These are phyloP conservation scores for Hirtodrosophila alboralis DNA, from an alignment of 2,888 invertebrate genomes.

Conservation along the genomic window DNA sequence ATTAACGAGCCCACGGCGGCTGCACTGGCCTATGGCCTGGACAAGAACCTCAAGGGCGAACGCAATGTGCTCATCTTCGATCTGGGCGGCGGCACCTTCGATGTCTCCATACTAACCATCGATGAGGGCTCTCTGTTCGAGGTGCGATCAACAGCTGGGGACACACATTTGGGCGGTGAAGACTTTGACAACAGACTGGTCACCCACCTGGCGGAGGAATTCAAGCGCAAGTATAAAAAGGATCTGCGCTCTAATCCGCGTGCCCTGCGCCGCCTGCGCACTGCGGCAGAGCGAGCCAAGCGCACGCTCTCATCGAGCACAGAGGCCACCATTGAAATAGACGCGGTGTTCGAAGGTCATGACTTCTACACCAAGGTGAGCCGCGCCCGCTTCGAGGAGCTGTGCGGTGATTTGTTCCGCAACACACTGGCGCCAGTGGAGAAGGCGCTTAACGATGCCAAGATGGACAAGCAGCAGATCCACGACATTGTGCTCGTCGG, in stretches of 20 bases:
- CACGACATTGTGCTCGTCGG: conserved; percentile 93
- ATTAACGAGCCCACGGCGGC: conserved; percentile 97
- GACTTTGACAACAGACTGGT: conserved; percentile 94
- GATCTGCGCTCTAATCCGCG: conserved; percentile 88
- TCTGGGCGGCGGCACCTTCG: conserved; percentile 85
- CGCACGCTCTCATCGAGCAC: conserved; percentile 91
- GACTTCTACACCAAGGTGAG: conserved; percentile 90
- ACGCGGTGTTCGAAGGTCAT: conserved; percentile 89
- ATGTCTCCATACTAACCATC: conserved; percentile 94
- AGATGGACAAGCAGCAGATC: conserved; percentile 90
- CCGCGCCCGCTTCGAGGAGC: conserved; percentile 90
- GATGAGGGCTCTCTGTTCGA: conserved; percentile 95
- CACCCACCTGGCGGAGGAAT: conserved; percentile 92
- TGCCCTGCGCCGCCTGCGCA: conserved; percentile 88
- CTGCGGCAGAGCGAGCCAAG: conserved; percentile 91
- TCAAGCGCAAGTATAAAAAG: conserved; percentile 91
- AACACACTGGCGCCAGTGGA: conserved; percentile 91
- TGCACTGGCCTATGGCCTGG: conserved; percentile 95
- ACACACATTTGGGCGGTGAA: conserved; percentile 96
- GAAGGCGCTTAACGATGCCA: conserved; percentile 90
- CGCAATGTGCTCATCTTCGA: conserved; percentile 89
- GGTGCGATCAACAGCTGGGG: conserved; percentile 98
- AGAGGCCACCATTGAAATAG: conserved; percentile 90
- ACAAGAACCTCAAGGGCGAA: conserved; percentile 92
- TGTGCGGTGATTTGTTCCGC: conserved; percentile 88